Evolutionary conservation across 2,888 invertebrate species (phyloP), one percentile per base, ranked within the genome.

Genomic region (Xestia rhomboidea): DNA sequence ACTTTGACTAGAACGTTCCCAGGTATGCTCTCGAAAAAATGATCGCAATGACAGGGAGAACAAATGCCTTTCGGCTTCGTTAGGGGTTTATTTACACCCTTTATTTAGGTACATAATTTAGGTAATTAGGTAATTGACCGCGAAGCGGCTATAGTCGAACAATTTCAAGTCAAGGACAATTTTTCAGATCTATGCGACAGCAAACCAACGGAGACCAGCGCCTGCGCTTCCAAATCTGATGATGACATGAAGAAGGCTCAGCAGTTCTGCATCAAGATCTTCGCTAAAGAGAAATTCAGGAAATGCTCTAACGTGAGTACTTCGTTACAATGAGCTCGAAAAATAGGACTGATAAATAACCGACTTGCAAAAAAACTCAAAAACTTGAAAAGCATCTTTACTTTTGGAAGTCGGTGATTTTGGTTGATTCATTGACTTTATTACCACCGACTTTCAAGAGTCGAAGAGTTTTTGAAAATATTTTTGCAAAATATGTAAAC

Each of bases 261-360:
- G 1, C 90, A 95, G 70, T 97, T 98, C 88, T 98, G 98, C 89
- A 94, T 95, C 41, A 97, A 97, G 68, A 91, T 98, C 44, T 95
- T 98, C 82, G 95, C 97, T 18, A 98, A 98, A 91, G 95, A 97
- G 1, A 97, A 97, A 90, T 97, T 98, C 90, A 93, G 96, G 24
- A 96, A 97, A 66, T 98, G 98, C 91, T 97, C 97, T 0, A 94
- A 71, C 84, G 84, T 85, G 24, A 46, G 60, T 63, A 6, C 7
- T 64, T 64, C 6, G 27, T 15, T 15, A 57, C 6, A 54, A 54
- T 54, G 57, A 15, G 27, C 57, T 57, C 6, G 27, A 27, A 57
- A 15, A 27, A 27, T 54, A 54, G 54, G 54, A 54, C n/a, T n/a
- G 5, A 54, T 13, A 54, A n/a, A 27, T 54, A 54, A n/a, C n/a